Percentiles rank a stretch among this genome's conserved stretches.
phyloP scores from a whole-genome alignment of 2,797 vertebrate genomes.

The Girardinus metallicus region DNA sequence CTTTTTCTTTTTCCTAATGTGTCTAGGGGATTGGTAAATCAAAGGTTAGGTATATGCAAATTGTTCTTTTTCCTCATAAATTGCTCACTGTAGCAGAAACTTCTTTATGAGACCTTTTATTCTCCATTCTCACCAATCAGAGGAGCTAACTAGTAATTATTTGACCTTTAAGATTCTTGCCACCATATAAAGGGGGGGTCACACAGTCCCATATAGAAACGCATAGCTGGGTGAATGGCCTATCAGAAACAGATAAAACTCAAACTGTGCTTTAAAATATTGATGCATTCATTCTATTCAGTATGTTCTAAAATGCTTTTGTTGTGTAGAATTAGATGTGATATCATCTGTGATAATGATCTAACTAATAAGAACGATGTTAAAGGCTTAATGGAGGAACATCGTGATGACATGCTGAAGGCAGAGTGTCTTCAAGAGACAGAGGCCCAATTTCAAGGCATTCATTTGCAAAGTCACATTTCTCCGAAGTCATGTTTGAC shows the following conservation, averaged over 20 bases:
- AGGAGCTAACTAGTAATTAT: slow-evolving; percentile 28
- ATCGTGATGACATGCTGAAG: too few relatives aligned
- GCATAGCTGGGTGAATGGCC: background rate
- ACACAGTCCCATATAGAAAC: background rate
- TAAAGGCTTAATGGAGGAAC: too few relatives aligned
- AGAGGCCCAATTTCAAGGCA: too few relatives aligned
- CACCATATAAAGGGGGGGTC: slow-evolving; percentile 46
- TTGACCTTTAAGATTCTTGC: slow-evolving; percentile 39
- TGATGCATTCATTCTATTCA: slow-evolving; percentile 1
- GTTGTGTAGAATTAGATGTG: background rate
- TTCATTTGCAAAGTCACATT: too few relatives aligned
- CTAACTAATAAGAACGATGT: background rate
- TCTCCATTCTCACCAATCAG: slow-evolving; percentile 13
- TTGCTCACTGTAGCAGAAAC: slow-evolving; percentile 30
- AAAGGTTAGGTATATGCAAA: slow-evolving; percentile 56
- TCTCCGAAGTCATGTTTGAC: too few relatives aligned
- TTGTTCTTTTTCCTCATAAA: slow-evolving; percentile 28
- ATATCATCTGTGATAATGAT: background rate
- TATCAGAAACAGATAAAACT: slow-evolving; percentile 17
- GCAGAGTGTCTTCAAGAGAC: too few relatives aligned
- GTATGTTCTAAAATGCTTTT: background rate
- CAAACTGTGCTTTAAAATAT: background rate
- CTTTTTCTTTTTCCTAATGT: slow-evolving; percentile 24
- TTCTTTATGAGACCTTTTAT: slow-evolving; percentile 31
- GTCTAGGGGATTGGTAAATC: slow-evolving; percentile 32